These are phyloP conservation scores for Campodea augens DNA, from an alignment of 1,140 invertebrate genomes.

Conservation along the genomic window DNA sequence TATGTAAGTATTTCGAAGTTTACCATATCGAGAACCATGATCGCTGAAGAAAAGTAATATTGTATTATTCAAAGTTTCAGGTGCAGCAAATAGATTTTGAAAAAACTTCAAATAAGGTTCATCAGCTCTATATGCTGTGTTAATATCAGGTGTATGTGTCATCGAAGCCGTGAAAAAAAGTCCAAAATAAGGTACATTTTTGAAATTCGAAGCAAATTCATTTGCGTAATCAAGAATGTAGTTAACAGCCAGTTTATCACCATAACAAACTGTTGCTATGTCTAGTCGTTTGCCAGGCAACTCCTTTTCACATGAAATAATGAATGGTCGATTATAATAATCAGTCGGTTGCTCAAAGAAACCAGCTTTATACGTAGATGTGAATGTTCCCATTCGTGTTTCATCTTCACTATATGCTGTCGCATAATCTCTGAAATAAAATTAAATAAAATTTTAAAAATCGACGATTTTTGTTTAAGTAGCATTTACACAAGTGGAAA, in stretches of 20 bases:
- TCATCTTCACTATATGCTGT: constrained; percentile 2
- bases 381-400: constrained; percentile 1
- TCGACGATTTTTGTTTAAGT: too few species aligned
- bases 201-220: neutral
- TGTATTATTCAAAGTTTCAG: neutral
- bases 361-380: neutral
- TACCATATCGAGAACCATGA: constrained; percentile 15
- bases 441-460: too few species aligned
- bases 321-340: constrained; percentile 13
- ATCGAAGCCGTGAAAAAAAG: neutral
- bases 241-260: neutral
- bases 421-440: neutral
- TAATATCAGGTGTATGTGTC: neutral
- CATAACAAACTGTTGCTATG: neutral
- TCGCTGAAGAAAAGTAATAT: constrained; percentile 16
- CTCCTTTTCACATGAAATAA: constrained; percentile 5
- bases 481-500: too few species aligned
- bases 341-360: constrained; percentile 13
- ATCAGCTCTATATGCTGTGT: neutral
- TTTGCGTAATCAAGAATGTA: neutral
- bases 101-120: neutral
- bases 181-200: neutral
- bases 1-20: constrained; percentile 14
- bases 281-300: neutral
- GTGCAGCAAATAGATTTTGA: neutral